Conservation (phyloP, 2,113 vertebrate species). For the Leptodactylus fuscus region DNA sequence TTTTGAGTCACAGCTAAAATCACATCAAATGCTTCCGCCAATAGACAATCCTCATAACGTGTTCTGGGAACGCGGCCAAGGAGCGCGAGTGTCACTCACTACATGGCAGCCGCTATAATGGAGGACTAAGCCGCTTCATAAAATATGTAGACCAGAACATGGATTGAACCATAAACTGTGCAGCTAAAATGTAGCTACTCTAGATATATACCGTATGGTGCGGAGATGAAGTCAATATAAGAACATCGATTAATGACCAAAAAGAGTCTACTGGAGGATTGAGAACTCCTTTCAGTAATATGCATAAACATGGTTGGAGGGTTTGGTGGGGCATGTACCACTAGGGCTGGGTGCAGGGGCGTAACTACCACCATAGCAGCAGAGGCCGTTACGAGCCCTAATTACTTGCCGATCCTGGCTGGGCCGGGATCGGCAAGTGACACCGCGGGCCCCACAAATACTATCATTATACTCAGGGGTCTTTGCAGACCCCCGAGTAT, state of each 20-base stretch:
- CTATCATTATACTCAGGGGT: too few relatives aligned
- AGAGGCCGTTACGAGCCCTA: too few relatives aligned
- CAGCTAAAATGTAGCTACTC: background rate
- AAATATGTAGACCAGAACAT: constrained; percentile 30
- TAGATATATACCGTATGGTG: background rate
- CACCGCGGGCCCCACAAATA: too few relatives aligned
- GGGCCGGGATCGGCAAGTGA: too few relatives aligned
- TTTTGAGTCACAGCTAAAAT: background rate
- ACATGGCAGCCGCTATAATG: background rate
- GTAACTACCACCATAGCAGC: too few relatives aligned
- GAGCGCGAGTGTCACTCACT: background rate
- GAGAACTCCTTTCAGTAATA: background rate
- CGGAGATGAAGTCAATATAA: background rate
- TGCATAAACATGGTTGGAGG: background rate
- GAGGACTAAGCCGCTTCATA: constrained; percentile 31
- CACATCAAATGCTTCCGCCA: background rate
- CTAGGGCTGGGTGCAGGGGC: background rate
- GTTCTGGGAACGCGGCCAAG: constrained; percentile 33
- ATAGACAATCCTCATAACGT: background rate
- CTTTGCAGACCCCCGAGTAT: too few relatives aligned
- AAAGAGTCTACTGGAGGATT: background rate
- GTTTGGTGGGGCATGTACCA: background rate
- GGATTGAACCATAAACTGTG: background rate
- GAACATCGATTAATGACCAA: background rate
- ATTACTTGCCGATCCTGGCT: too few relatives aligned